Evolutionary conservation across 2,797 vertebrate species (phyloP).

Genomic region (Hemitrygon akajei): DNA sequence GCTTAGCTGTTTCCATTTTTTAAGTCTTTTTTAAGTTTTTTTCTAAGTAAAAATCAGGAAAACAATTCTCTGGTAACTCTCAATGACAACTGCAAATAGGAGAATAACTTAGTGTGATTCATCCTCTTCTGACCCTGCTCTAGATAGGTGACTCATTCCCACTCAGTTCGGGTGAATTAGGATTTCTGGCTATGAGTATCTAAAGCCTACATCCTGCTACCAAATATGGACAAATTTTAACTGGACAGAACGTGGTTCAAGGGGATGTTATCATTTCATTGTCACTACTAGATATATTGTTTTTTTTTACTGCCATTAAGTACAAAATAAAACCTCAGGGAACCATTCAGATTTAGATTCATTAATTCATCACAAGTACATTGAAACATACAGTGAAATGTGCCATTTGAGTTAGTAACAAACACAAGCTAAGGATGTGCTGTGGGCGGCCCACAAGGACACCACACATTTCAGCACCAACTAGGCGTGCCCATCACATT

Average conservation of each 20-base stretch:
- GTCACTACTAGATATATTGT: neutral
- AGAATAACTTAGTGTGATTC: neutral
- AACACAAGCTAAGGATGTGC: no score
- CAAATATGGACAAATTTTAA: neutral
- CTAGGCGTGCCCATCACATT: no score
- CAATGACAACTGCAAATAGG: neutral
- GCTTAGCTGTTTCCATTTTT: neutral
- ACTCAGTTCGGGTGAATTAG: neutral
- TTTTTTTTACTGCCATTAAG: neutral
- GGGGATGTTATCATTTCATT: neutral
- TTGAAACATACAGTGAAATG: no score
- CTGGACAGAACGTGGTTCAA: neutral
- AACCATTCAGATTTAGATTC: neutral
- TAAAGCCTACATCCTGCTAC: neutral
- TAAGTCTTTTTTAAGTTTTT: neutral
- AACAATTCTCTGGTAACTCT: neutral
- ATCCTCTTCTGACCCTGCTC: conserved; percentile 1
- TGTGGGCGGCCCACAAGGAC: no score
- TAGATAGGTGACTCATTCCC: conserved; percentile 6
- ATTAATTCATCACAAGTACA: no score
- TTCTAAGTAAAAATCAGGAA: neutral
- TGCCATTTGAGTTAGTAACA: no score
- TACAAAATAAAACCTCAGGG: neutral
- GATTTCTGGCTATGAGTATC: neutral
- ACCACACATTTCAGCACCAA: no score